Conservation (phyloP, 1,140 invertebrate species). For the Dinoponera quadriceps region DNA sequence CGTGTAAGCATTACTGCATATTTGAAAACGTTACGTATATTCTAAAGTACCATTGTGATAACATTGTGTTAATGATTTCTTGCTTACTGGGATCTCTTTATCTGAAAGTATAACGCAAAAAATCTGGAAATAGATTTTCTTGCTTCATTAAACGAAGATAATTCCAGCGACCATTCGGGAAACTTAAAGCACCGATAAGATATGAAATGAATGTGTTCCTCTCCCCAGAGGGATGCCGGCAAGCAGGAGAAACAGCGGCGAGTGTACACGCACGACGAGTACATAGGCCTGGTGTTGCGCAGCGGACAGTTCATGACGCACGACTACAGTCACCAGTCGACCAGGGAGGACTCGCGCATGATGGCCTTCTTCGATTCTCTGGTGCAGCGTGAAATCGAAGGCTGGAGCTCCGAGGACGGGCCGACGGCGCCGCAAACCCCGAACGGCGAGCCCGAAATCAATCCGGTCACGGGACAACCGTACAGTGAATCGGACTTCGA, state of each 20-base stretch:
- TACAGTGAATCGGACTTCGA: conserved; percentile 80
- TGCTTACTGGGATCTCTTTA: too few species aligned
- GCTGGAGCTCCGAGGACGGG: conserved; percentile 86
- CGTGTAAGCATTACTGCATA: too few species aligned
- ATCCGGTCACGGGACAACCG: conserved; percentile 67
- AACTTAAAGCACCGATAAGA: neutral
- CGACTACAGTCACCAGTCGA: conserved; percentile 93
- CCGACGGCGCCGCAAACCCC: conserved; percentile 75
- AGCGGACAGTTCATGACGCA: conserved; percentile 92
- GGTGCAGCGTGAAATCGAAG: conserved; percentile 95
- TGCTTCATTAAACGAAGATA: too few species aligned
- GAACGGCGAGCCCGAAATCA: conserved; percentile 77
- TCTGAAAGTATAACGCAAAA: too few species aligned
- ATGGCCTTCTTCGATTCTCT: conserved; percentile 98
- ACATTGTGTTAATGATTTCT: too few species aligned
- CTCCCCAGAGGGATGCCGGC: conserved; percentile 79
- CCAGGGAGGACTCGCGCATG: conserved; percentile 96
- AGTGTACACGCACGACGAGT: conserved; percentile 95
- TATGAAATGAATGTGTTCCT: neutral
- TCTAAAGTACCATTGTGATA: too few species aligned
- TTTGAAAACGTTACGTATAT: too few species aligned
- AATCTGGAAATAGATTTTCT: too few species aligned
- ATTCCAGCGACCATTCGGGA: too few species aligned
- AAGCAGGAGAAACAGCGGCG: conserved; percentile 89
- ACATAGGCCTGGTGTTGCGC: conserved; percentile 92